A percentile compares a stretch with the other conserved stretches of the same genome.
Conservation (phyloP, 2,113 vertebrate species). For the Cichladusa arquata region DNA sequence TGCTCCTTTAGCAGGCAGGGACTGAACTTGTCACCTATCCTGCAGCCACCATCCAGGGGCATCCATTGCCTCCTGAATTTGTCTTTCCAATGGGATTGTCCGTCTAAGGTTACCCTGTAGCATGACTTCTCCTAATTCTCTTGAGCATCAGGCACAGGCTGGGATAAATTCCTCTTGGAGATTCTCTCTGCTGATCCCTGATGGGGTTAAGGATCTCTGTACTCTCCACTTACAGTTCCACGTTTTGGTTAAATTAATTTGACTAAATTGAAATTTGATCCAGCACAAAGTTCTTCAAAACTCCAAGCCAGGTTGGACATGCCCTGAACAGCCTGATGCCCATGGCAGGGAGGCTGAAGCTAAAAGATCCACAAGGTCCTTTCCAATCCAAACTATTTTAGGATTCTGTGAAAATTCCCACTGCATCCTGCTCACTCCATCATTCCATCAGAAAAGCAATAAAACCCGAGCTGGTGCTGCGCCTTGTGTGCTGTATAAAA, state of each 20-base stretch:
- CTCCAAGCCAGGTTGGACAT: neutral
- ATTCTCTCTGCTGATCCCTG: neutral
- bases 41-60: neutral
- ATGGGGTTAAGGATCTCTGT: neutral
- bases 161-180: neutral
- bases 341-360: rapidly evolving
- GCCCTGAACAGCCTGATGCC: neutral
- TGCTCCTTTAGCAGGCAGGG: neutral
- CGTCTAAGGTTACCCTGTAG: rapidly evolving
- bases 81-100: neutral
- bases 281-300: neutral
- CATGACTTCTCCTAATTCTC: rapidly evolving
- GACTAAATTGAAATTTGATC: neutral
- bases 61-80: neutral
- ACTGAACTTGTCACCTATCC: neutral
- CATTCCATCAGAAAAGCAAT: neutral
- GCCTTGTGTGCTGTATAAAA: rapidly evolving
- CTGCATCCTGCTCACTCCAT: neutral
- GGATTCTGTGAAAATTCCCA: neutral
- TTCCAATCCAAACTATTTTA: neutral
- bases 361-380: neutral
- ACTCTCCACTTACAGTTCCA: neutral
- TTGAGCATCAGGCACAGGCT: neutral
- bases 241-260: rapidly evolving
- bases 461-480: neutral